Conservation (phyloP, 2,113 vertebrate species). For the Trematomus loennbergii region DNA sequence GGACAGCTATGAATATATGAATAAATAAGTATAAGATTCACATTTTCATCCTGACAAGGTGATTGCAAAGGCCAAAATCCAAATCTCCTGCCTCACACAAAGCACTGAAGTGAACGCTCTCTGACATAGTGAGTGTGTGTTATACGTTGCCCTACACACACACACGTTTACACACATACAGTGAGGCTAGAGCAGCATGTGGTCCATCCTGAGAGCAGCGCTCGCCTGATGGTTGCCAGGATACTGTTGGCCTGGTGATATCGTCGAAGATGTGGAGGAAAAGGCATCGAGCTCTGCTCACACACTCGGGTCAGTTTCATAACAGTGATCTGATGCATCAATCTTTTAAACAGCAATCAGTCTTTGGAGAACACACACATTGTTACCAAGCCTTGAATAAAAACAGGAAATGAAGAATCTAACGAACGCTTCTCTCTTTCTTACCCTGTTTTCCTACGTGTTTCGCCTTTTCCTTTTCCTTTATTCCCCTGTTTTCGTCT, state of each 20-base stretch:
- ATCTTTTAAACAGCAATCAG: background rate
- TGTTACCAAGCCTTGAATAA: background rate
- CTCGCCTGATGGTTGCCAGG: slow-evolving; percentile 79
- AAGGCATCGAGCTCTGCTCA: slow-evolving; percentile 28
- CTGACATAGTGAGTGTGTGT: slow-evolving; percentile 37
- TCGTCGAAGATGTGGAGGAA: slow-evolving; percentile 52
- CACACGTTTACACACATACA: slow-evolving; percentile 3
- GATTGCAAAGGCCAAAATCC: slow-evolving; percentile 45
- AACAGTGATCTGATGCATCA: slow-evolving; percentile 22
- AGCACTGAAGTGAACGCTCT: slow-evolving; percentile 27
- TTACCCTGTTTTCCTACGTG: slow-evolving; percentile 57
- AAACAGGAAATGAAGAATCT: background rate
- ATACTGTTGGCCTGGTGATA: slow-evolving; percentile 80
- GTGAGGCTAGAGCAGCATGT: slow-evolving; percentile 67
- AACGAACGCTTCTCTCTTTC: slow-evolving; percentile 5
- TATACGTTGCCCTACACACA: slow-evolving; percentile 4
- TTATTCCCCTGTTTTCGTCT: background rate
- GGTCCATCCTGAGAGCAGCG: slow-evolving; percentile 67
- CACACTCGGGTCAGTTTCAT: slow-evolving; percentile 17
- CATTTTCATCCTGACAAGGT: slow-evolving; percentile 51
- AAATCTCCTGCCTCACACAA: slow-evolving; percentile 1
- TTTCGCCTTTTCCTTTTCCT: slow-evolving; percentile 16
- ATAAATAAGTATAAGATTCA: slow-evolving; percentile 40
- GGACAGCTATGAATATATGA: slow-evolving; percentile 53
- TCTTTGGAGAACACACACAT: background rate